Conservation (phyloP, 2,797 vertebrate genomes). For the Hydrophis major region DNA sequence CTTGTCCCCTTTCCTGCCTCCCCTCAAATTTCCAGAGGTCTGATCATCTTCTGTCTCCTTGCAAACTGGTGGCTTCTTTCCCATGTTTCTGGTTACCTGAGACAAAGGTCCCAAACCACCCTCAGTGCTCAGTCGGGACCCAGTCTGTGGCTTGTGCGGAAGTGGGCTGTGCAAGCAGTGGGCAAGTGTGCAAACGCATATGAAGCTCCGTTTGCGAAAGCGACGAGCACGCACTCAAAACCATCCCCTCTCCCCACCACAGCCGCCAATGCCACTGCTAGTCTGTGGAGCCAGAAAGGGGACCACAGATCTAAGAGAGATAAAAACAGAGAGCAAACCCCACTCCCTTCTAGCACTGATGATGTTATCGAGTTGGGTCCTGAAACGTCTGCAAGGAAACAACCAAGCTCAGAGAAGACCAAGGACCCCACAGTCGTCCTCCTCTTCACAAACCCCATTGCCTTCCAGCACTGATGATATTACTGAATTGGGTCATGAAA, state of each 20-base stretch:
- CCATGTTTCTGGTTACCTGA: not conserved
- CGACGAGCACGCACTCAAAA: rapidly evolving
- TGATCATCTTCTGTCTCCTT: not conserved
- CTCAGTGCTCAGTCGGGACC: not conserved
- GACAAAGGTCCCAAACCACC: not conserved
- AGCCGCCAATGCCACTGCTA: not conserved
- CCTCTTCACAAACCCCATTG: not conserved
- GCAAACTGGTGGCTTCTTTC: not conserved
- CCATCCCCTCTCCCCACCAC: not conserved
- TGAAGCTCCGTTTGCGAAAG: not conserved
- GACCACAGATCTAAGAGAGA: not conserved
- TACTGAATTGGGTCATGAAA: not conserved
- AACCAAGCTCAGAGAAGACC: not conserved
- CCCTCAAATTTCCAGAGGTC: not conserved
- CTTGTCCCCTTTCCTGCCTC: not conserved
- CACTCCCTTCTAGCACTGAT: not conserved
- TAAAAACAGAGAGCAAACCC: not conserved
- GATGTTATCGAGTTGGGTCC: not conserved
- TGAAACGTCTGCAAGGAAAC: not conserved
- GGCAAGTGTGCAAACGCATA: rapidly evolving
- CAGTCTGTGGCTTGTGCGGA: not conserved
- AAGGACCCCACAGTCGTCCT: not conserved
- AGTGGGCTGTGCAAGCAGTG: rapidly evolving
- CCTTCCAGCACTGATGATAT: no score
- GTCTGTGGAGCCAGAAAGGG: not conserved